A percentile compares a stretch with the other conserved stretches of the same genome.
Evolutionary conservation across 2,113 vertebrate species (phyloP).

Genomic region (Pituophis catenifer): DNA sequence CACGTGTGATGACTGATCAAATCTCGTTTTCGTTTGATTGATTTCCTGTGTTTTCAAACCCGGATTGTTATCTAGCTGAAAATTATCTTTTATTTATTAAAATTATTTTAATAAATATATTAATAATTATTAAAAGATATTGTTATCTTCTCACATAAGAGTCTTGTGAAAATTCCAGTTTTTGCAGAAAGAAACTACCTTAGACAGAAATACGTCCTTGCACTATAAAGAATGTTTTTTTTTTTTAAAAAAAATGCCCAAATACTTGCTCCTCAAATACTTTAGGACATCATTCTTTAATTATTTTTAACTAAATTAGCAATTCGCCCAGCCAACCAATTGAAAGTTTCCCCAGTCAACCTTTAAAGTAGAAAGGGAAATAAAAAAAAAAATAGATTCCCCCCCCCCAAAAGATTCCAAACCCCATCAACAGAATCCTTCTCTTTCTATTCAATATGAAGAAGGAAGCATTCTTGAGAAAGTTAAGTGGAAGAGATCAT

Average conservation of each 20-base stretch:
- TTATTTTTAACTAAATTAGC: neutral
- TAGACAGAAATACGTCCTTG: neutral
- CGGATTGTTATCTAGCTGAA: neutral
- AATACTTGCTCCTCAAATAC: neutral
- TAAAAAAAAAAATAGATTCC: neutral
- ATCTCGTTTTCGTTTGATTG: neutral
- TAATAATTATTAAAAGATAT: no score
- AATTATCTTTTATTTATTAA: no score
- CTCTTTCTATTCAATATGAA: neutral
- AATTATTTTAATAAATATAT: no score
- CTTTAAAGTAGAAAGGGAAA: neutral
- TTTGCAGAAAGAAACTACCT: neutral
- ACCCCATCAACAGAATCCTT: neutral
- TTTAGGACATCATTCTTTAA: neutral
- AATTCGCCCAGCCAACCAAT: neutral
- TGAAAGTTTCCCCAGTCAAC: neutral
- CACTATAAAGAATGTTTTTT: neutral
- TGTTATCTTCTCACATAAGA: neutral
- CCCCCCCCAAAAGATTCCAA: neutral
- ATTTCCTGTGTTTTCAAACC: neutral
- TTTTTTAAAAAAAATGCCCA: neutral
- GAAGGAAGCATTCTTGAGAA: conserved; percentile 12
- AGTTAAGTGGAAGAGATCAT: neutral
- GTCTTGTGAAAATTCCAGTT: neutral
- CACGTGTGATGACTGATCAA: neutral